These are phyloP conservation scores for Acleris holmiana DNA, from an alignment of 2,888 invertebrate genomes.

Conservation along the genomic window DNA sequence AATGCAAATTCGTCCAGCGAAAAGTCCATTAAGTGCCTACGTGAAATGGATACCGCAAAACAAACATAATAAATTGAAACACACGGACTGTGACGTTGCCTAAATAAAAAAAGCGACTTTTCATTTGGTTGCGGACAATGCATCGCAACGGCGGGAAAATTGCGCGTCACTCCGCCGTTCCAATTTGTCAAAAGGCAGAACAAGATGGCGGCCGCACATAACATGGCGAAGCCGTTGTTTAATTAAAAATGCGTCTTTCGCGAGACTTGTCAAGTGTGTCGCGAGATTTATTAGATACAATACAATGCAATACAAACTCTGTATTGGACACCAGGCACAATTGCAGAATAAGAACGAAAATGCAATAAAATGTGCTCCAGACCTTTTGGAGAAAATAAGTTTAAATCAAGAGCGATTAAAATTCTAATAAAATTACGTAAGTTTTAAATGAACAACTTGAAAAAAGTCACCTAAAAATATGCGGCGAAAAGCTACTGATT, in stretches of 20 bases:
- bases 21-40: slow-evolving; percentile 58
- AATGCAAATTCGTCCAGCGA: not conserved
- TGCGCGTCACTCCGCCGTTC: slow-evolving; percentile 83
- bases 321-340: too few species aligned
- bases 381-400: too few species aligned
- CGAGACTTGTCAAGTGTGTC: not conserved
- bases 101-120: slow-evolving; percentile 75
- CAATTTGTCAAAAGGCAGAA: slow-evolving; percentile 80
- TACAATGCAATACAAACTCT: not conserved
- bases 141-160: slow-evolving; percentile 75
- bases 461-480: too few species aligned
- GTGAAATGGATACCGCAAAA: slow-evolving; percentile 64
- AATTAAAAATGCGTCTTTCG: slow-evolving; percentile 81
- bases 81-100: slow-evolving; percentile 63
- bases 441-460: too few species aligned
- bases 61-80: slow-evolving; percentile 41
- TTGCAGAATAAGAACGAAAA: too few species aligned
- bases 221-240: slow-evolving; percentile 78
- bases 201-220: slow-evolving; percentile 79
- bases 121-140: slow-evolving; percentile 81
- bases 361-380: too few species aligned
- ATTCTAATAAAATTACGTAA: too few species aligned
- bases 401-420: too few species aligned
- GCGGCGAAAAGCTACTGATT: too few species aligned
- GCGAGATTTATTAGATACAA: slow-evolving; percentile 3